Conservation (phyloP, 2,797 vertebrate species). For the Pseudopleuronectes americanus region DNA sequence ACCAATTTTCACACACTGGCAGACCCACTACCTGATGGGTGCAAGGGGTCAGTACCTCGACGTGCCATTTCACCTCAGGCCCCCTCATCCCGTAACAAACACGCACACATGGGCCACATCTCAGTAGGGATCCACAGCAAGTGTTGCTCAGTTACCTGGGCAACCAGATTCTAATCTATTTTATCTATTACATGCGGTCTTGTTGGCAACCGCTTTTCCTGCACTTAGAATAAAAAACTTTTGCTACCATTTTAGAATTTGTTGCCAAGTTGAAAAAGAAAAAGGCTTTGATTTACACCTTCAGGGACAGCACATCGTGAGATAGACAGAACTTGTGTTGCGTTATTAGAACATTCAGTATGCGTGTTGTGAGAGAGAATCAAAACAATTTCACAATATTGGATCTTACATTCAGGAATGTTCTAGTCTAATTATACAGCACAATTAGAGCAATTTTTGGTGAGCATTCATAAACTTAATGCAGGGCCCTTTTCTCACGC, state of each 20-base stretch:
- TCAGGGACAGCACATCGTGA: conserved; percentile 10
- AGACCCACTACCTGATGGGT: conserved; percentile 16
- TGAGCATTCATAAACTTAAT: too few species aligned
- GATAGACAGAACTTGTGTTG: conserved; percentile 1
- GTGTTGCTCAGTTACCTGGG: conserved; percentile 38
- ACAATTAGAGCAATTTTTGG: neutral
- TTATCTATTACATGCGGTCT: conserved; percentile 34
- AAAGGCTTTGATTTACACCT: conserved; percentile 40
- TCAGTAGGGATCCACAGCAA: conserved; percentile 7
- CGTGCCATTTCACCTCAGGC: conserved; percentile 31
- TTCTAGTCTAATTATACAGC: neutral
- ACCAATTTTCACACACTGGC: conserved; percentile 20
- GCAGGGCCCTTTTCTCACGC: neutral
- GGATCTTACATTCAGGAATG: neutral
- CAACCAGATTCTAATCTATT: conserved; percentile 48
- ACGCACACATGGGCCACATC: neutral
- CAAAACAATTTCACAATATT: neutral
- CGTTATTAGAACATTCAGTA: neutral
- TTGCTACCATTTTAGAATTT: conserved; percentile 5
- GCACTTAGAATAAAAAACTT: conserved; percentile 37
- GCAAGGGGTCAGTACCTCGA: conserved; percentile 43
- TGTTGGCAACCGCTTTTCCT: conserved; percentile 28
- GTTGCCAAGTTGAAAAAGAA: conserved; percentile 35
- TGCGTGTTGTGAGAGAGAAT: neutral
- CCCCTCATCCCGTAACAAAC: conserved; percentile 7